Evolutionary conservation across 2,888 invertebrate genomes (phyloP), one percentile per base, ranked within the genome.

Genomic region (Limnephilus marmoratus): DNA sequence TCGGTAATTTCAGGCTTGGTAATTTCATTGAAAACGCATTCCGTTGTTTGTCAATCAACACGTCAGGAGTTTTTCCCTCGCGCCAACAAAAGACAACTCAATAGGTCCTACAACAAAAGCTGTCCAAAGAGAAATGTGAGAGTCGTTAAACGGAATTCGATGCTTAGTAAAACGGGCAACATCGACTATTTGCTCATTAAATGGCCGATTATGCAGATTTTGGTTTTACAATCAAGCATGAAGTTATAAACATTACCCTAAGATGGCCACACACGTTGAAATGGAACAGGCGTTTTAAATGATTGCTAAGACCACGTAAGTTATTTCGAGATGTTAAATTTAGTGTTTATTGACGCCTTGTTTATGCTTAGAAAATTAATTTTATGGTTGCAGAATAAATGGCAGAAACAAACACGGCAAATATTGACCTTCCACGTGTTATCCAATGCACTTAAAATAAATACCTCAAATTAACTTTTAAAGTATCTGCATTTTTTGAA

Each of bases 161-260:
- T 49, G 45, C 24, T 15, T 24, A 80, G 88, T 83, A 91, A 86
- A 87, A 86, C 88, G 88, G 24, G 53, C 88, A 81, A 91, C 81
- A 34, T 15, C 12, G 31, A 86, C 86, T 31, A 53, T 86, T 86
- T 80, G 31, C 89, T 91, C 89, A 89, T 91, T 91, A 91, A 92
- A 90, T 18, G 18, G 18, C 24, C 0, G 53, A 68, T 18, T 68
- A 68, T 68, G 53, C 24, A 68, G 53, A 5, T 68, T 68, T 24
- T 68, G 45, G 45, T 68, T 18, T 18, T 7, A 68, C 13, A 18
- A 68, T 68, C 53, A 68, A 68, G 53, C 53, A 68, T 68, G 53
- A 68, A 68, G 18, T 18, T 68, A 68, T 68, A 68, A 68, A 68
- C 53, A 18, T 68, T 68, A 68, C 24, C 5, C 18, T 7, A 18